Evolutionary conservation across 2,888 invertebrate species (phyloP), one percentile per base, ranked within the genome.

Genomic region (Nomada fucata): DNA sequence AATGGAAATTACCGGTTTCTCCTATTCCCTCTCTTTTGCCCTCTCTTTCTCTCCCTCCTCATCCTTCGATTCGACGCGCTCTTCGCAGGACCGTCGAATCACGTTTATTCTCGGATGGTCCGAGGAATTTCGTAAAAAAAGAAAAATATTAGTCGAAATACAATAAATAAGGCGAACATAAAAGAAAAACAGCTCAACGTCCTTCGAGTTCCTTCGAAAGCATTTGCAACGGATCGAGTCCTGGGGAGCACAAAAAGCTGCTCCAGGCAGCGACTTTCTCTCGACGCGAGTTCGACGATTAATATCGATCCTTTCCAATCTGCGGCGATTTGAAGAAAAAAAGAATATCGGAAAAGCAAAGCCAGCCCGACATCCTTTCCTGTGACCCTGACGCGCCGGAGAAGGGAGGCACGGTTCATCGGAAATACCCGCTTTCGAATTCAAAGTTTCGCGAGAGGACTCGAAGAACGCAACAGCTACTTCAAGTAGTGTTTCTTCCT

Each of bases 401-500:
- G n/a, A 52, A 44, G 20, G 9, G 23, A 44, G 11, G 11, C 26
- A 36, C 36, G 52, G 52, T 13, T 42, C 23, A 15, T 72, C 42
- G 13, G 63, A 76, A 76, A 76, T 64, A n/a, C 71, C 71, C 15
- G 76, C 76, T 76, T 76, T 68, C 53, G 59, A 36, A 23, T 61
- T 20, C 18, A 47, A 47, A 26, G 59, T 47, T 11, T 57, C 18
- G 42, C 15, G 11, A 4, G 0, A 57, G 15, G 20, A 36, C 44
- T 20, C n/a, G 11, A n/a, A 63, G 36, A 71, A 52, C 47, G 26
- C 55, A 13, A 7, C 20, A n/a, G 26, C 83, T 84, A 91, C 76
- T 90, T 91, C 47, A 82, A 78, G 61, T 91, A 92, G 59, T 92
- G 89, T 85, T 89, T 91, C 77, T 88, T 89, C 44, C 92, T 88